Percentiles rank a stretch among this genome's conserved stretches.
phyloP scores from a whole-genome alignment of 1,140 invertebrate genomes.

The Leptinotarsa lineolata region DNA sequence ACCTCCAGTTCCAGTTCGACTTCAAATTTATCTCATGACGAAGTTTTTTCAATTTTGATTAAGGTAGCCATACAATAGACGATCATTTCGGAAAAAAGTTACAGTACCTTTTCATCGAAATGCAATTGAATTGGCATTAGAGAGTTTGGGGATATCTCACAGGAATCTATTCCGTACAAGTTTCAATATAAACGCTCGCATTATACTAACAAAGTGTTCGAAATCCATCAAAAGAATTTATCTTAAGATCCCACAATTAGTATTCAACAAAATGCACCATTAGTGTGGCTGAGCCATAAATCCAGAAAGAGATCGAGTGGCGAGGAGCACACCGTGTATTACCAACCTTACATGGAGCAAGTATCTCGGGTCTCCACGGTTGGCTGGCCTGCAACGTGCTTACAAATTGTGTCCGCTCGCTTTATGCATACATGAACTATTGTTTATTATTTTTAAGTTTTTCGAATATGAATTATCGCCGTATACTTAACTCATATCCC shows the following conservation, averaged over 20 bases:
- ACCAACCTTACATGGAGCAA: slow-evolving; percentile 46
- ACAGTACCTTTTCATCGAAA: no score
- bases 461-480: slow-evolving; percentile 50
- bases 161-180: no score
- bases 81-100: no score
- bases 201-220: slow-evolving; percentile 5
- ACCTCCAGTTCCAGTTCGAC: no score
- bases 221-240: slow-evolving; percentile 3
- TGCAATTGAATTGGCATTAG: no score
- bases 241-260: slow-evolving; percentile 12
- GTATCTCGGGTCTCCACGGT: slow-evolving; percentile 46
- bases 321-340: slow-evolving; percentile 28
- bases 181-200: neutral
- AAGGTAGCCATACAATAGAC: no score
- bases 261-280: slow-evolving; percentile 11
- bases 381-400: slow-evolving; percentile 45
- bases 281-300: slow-evolving; percentile 19
- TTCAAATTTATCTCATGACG: no score
- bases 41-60: no score
- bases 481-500: slow-evolving; percentile 31
- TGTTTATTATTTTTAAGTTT: slow-evolving; percentile 53
- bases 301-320: slow-evolving; percentile 16
- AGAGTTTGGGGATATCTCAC: no score
- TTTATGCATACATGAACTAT: slow-evolving; percentile 56
- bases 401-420: slow-evolving; percentile 55